These are phyloP conservation scores for Poecilia latipinna DNA, from an alignment of 2,113 vertebrate genomes.

Conservation along the genomic window DNA sequence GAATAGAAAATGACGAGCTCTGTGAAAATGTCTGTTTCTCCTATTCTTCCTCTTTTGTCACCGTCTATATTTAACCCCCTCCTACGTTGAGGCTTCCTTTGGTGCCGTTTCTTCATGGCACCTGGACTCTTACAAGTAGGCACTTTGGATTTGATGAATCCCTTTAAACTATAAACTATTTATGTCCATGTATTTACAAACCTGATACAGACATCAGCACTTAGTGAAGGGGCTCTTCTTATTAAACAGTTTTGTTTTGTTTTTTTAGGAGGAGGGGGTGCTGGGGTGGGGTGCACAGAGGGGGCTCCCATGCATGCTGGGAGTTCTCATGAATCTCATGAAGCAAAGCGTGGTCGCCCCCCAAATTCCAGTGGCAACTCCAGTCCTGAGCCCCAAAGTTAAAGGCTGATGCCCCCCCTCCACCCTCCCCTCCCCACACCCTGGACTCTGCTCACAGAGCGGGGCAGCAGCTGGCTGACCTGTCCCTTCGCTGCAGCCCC, in stretches of 20 bases:
- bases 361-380: slow-evolving; percentile 57
- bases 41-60: slow-evolving; percentile 64
- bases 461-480: slow-evolving; percentile 89
- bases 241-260: neutral
- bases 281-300: no score
- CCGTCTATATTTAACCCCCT: slow-evolving; percentile 50
- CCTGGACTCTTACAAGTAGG: neutral
- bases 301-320: slow-evolving; percentile 47
- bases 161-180: neutral
- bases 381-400: slow-evolving; percentile 16
- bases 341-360: slow-evolving; percentile 75
- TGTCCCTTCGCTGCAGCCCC: slow-evolving; percentile 81
- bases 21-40: slow-evolving; percentile 65
- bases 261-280: neutral
- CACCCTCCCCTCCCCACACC: neutral
- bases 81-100: slow-evolving; percentile 46
- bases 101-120: slow-evolving; percentile 8
- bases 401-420: slow-evolving; percentile 41
- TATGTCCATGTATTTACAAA: neutral
- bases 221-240: slow-evolving; percentile 4
- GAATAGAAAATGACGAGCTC: slow-evolving; percentile 56
- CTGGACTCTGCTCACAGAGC: slow-evolving; percentile 47
- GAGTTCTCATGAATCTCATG: slow-evolving; percentile 71
- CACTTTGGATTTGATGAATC: neutral
- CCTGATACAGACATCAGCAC: neutral